Conservation (phyloP, 2,888 invertebrate genomes). For the Leptinotarsa tumamoca region DNA sequence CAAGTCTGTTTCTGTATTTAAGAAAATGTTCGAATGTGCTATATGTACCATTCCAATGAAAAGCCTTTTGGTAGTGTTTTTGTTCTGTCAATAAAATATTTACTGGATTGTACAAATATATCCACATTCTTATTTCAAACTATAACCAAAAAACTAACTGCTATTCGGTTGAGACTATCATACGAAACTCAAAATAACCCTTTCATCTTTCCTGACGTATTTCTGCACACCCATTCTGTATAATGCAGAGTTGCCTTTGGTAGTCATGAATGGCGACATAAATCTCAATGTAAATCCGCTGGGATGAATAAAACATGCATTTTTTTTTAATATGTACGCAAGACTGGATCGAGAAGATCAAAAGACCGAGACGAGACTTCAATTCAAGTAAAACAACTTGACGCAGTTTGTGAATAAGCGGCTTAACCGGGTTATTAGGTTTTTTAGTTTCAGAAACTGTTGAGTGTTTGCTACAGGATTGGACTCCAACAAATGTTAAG, state of each 20-base stretch:
- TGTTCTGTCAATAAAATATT: no score
- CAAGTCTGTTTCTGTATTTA: no score
- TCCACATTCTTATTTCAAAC: no score
- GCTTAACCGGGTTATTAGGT: constrained; percentile 17
- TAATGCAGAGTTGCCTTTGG: background rate
- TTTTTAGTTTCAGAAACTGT: background rate
- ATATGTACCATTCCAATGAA: no score
- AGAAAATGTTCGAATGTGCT: no score
- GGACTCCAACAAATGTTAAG: background rate
- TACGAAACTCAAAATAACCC: no score
- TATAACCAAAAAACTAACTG: no score
- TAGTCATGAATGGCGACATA: constrained; percentile 32
- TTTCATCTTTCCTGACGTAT: no score
- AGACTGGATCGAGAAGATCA: constrained; percentile 18
- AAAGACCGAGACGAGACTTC: constrained; percentile 4
- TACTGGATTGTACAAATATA: no score
- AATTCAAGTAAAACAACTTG: constrained; percentile 13
- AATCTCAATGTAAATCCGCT: constrained; percentile 34
- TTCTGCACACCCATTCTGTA: background rate
- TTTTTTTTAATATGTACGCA: constrained; percentile 21
- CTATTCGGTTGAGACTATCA: no score
- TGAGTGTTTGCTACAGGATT: background rate
- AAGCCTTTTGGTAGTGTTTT: no score
- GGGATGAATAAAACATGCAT: constrained; percentile 37
- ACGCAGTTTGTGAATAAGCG: constrained; percentile 8